Conservation (phyloP, 2,113 vertebrate genomes). For the Sinocyclocheilus maitianheensis region DNA sequence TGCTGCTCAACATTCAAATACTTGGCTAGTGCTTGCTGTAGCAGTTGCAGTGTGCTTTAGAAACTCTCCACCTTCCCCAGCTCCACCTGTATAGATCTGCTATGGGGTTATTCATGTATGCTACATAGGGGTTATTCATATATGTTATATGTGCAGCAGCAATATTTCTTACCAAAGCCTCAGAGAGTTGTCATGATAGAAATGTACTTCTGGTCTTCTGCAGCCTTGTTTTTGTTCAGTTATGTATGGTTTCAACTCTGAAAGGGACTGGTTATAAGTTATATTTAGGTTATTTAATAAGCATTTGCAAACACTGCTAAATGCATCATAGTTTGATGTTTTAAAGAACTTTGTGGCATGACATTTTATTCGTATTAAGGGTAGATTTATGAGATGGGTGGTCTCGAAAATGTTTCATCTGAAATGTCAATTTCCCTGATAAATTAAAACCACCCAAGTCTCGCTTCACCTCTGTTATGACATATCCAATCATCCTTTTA, state of each 20-base stretch:
- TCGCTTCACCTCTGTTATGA: conserved; percentile 1
- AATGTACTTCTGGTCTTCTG: not conserved
- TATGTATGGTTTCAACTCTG: not conserved
- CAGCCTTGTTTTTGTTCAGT: not conserved
- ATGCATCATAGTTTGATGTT: not conserved
- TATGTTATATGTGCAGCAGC: no score
- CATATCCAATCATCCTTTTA: not conserved
- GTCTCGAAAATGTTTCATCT: not conserved
- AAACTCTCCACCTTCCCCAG: no score
- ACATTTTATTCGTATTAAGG: not conserved
- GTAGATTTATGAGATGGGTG: not conserved
- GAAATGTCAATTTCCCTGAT: not conserved
- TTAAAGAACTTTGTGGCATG: not conserved
- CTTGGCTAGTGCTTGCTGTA: no score
- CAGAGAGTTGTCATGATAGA: no score
- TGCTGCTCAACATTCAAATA: no score
- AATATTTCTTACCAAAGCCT: no score
- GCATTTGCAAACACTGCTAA: not conserved
- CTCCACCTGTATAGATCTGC: no score
- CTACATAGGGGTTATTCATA: no score
- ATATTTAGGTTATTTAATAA: not conserved
- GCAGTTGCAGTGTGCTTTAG: no score
- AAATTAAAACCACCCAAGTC: not conserved
- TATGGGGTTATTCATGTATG: no score
- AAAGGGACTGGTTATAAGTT: not conserved